Percentiles rank a stretch among this genome's conserved stretches.
Evolutionary conservation across 2,797 vertebrate species (phyloP).

Genomic region (Varecia variegata): DNA sequence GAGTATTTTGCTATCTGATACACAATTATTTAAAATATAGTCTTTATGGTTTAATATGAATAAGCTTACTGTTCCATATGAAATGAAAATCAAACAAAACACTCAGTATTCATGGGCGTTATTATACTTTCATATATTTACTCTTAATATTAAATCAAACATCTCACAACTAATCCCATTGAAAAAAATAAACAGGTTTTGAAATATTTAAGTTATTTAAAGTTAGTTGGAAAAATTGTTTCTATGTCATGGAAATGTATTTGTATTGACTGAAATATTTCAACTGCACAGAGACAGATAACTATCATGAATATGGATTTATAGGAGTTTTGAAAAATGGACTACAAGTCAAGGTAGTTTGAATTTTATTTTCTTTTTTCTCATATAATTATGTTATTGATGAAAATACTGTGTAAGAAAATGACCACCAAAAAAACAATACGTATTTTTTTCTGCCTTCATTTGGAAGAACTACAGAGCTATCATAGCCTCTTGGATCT

Average conservation of each 20-base stretch:
- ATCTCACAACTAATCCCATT: background rate
- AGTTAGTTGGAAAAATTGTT: background rate
- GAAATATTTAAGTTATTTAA: background rate
- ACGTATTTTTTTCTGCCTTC: constrained; percentile 6
- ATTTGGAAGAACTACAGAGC: constrained; percentile 34
- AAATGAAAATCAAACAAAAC: background rate
- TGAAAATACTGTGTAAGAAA: background rate
- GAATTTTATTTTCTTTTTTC: background rate
- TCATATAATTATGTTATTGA: background rate
- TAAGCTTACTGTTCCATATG: background rate
- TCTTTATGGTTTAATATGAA: background rate
- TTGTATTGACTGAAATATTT: background rate
- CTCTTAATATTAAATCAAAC: background rate
- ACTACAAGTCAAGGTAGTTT: background rate
- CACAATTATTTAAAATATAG: background rate
- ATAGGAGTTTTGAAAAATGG: background rate
- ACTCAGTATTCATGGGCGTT: background rate
- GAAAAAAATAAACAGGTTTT: background rate
- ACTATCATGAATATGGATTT: background rate
- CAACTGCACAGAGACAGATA: background rate
- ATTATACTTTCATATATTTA: background rate
- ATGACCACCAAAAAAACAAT: background rate
- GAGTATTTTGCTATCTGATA: background rate
- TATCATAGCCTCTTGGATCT: constrained; percentile 2
- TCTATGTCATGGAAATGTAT: background rate